Evolutionary conservation across 2,888 invertebrate genomes (phyloP), one percentile per base, ranked within the genome.

Genomic region (Ochlodes sylvanus): DNA sequence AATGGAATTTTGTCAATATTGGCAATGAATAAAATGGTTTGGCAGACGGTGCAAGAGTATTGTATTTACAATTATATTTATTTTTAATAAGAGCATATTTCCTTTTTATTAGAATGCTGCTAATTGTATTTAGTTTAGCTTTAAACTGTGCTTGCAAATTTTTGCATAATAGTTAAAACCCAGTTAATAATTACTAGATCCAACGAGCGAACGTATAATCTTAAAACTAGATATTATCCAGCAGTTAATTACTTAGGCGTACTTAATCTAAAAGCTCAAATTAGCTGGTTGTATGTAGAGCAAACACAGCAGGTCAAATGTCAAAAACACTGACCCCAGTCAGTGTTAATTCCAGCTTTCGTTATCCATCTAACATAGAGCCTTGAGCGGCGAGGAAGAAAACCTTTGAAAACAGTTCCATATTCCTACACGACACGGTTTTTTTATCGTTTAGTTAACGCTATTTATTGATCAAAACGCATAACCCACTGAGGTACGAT

Each of bases 361-460:
- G 61, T 63, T 68, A 66, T 60, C 32, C 32, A 62, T 50, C 57
- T 57, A 15, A 63, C 38, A 41, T 47, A 55, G 66, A 69, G 68
- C 69, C 65, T 63, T 68, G 44, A 72, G 70, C 69, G 50, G 60
- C 19, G 63, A 55, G 9, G 21, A 69, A 70, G 67, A 69, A 68
- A 71, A 68, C 70, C 60, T 67, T 65, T 55, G 55, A 34, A 41
- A 15, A 15, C 52, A 21, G 19, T 55, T 61, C 66, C 66, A 61
- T 32, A 55, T 3, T 10, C 27, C 5, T 0, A 17, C 12, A 14
- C 66, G 60, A 14, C 21, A 55, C 54, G 60, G 32, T n/a, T 14
- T 9, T 52, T 12, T 50, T 47, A 15, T 47, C 12, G 7, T n/a
- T n/a, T n/a, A 34, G 42, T 44, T 44, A 5, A 6, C 12, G n/a